phyloP scores from a whole-genome alignment of 2,113 vertebrate species.

The Lagopus leucura region DNA sequence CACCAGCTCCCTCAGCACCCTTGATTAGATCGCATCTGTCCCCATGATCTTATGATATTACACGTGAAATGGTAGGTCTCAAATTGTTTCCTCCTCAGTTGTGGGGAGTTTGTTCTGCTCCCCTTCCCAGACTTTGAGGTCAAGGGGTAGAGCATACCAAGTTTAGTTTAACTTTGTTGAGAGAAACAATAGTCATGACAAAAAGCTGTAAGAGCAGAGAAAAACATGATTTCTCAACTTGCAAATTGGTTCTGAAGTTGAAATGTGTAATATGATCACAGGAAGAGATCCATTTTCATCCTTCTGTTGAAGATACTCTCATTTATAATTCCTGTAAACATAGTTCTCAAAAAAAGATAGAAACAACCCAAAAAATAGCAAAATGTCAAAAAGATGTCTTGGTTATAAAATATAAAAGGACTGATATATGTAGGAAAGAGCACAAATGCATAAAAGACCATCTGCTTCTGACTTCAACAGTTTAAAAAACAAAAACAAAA shows the following conservation, averaged over 20 bases:
- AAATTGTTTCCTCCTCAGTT: no score
- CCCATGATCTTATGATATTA: no score
- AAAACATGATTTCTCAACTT: fast-evolving
- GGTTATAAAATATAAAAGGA: not conserved
- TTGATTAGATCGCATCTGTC: no score
- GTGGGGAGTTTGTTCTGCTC: no score
- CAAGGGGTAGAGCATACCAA: no score
- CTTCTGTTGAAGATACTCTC: not conserved
- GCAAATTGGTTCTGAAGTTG: not conserved
- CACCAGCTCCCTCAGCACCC: no score
- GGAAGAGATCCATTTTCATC: not conserved
- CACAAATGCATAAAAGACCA: not conserved
- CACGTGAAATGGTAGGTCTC: no score
- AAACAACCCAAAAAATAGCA: not conserved
- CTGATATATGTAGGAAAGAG: not conserved
- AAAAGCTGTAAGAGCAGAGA: not conserved
- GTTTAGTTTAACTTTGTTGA: not conserved
- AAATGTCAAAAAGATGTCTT: not conserved
- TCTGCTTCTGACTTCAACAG: not conserved
- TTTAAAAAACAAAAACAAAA: not conserved
- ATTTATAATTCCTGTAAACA: not conserved
- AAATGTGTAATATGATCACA: not conserved
- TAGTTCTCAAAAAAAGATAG: not conserved
- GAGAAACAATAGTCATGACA: not conserved
- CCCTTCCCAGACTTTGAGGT: no score